Conservation (phyloP, 2,113 vertebrate genomes). For the Lontra canadensis region DNA sequence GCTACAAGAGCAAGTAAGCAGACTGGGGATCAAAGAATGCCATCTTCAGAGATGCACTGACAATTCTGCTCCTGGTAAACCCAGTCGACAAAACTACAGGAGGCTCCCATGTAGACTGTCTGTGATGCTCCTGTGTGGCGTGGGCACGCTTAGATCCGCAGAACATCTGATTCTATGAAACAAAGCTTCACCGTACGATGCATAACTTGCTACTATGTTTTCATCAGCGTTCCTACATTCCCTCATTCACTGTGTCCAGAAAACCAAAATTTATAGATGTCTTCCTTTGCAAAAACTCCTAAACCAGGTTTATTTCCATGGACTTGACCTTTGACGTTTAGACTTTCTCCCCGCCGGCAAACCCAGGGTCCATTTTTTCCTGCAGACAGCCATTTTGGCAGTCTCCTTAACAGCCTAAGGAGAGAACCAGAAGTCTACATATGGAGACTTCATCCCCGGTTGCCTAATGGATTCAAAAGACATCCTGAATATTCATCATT, state of each 20-base stretch:
- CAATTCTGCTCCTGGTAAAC: background rate
- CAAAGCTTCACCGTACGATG: background rate
- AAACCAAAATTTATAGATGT: slow-evolving; percentile 61
- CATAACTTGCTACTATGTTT: background rate
- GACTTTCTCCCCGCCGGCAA: slow-evolving; percentile 76
- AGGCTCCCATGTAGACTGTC: background rate
- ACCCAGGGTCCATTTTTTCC: slow-evolving; percentile 75
- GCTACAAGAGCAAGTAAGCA: background rate
- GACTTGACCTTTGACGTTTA: slow-evolving; percentile 73
- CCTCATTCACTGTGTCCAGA: background rate
- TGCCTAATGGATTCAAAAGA: slow-evolving; percentile 89
- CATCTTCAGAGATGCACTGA: background rate
- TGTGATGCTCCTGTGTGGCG: background rate
- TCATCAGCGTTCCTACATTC: background rate
- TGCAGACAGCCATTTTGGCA: slow-evolving; percentile 85
- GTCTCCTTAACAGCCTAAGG: slow-evolving; percentile 77
- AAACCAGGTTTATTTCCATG: slow-evolving; percentile 79
- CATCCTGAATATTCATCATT: slow-evolving; percentile 91
- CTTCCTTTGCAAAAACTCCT: slow-evolving; percentile 55
- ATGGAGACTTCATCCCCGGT: slow-evolving; percentile 88
- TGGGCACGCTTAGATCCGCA: background rate
- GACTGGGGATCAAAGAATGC: background rate
- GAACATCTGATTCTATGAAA: background rate
- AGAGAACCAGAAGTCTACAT: slow-evolving; percentile 81
- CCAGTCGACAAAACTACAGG: background rate